phyloP scores from a whole-genome alignment of 2,113 vertebrate genomes.

The Oryctolagus cuniculus region DNA sequence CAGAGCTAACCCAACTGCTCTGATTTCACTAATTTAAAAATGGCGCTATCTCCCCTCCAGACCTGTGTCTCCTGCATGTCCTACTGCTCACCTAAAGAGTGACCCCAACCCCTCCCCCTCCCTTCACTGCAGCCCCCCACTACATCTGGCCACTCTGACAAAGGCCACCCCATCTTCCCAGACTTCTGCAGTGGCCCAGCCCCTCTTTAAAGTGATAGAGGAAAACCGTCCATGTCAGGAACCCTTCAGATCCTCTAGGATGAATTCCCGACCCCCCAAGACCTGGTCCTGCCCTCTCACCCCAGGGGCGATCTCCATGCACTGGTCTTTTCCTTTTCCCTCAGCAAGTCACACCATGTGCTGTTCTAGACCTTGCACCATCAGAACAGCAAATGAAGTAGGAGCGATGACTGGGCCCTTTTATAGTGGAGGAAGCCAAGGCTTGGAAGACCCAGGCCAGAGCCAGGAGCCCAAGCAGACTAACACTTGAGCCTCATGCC shows the following conservation, averaged over 20 bases:
- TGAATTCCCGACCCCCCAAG: not conserved
- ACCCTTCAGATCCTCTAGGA: not conserved
- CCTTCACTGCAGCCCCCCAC: not conserved
- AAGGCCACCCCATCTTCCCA: no score
- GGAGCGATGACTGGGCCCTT: not conserved
- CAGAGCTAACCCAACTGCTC: not conserved
- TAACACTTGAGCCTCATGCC: fast-evolving
- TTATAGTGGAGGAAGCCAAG: not conserved
- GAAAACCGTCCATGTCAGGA: not conserved
- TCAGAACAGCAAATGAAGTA: not conserved
- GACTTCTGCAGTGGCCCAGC: no score
- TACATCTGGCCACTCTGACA: no score
- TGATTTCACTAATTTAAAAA: not conserved
- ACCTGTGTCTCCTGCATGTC: fast-evolving
- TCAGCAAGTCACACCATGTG: fast-evolving
- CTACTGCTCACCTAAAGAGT: not conserved
- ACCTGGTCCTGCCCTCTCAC: not conserved
- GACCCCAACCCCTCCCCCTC: not conserved
- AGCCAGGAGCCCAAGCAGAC: fast-evolving
- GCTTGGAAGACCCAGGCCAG: no score
- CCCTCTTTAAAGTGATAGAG: no score
- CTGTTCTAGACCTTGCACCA: not conserved
- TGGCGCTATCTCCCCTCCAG: fast-evolving
- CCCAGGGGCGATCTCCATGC: no score
- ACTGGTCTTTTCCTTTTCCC: fast-evolving